Conservation (phyloP, 2,888 invertebrate genomes). For the Harpalus rubripes region DNA sequence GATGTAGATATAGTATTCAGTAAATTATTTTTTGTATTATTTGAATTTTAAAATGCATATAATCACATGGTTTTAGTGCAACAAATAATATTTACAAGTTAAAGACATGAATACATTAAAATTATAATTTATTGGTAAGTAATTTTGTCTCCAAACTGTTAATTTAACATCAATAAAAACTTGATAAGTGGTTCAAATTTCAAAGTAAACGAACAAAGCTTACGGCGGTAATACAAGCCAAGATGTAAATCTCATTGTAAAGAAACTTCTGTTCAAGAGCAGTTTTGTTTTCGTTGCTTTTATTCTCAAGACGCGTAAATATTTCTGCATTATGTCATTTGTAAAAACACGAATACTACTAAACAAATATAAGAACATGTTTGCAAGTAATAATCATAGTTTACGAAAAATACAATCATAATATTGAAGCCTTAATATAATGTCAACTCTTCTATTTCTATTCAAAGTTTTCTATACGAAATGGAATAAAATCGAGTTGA, state of each 20-base stretch:
- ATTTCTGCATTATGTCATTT: neutral
- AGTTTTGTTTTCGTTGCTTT: neutral
- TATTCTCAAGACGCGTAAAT: conserved; percentile 5
- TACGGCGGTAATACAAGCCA: neutral
- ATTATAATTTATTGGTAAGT: neutral
- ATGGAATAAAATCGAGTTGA: neutral
- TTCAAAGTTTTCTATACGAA: neutral
- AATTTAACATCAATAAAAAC: neutral
- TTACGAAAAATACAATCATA: neutral
- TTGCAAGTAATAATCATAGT: neutral
- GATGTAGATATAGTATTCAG: too few species aligned
- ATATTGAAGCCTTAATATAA: neutral
- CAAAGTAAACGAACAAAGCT: neutral
- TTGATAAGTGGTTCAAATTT: conserved; percentile 2
- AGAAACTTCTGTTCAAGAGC: neutral
- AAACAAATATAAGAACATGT: neutral
- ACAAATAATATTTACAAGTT: too few species aligned
- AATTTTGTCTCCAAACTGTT: neutral
- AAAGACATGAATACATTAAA: too few species aligned
- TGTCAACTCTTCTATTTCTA: neutral
- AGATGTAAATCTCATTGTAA: conserved; percentile 2
- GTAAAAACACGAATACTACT: neutral
- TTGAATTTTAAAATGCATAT: too few species aligned
- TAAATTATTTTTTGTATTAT: too few species aligned
- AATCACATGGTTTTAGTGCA: too few species aligned